A percentile compares a stretch with the other conserved stretches of the same genome.
Evolutionary conservation across 1,140 invertebrate genomes (phyloP).

Genomic region (Manduca sexta): DNA sequence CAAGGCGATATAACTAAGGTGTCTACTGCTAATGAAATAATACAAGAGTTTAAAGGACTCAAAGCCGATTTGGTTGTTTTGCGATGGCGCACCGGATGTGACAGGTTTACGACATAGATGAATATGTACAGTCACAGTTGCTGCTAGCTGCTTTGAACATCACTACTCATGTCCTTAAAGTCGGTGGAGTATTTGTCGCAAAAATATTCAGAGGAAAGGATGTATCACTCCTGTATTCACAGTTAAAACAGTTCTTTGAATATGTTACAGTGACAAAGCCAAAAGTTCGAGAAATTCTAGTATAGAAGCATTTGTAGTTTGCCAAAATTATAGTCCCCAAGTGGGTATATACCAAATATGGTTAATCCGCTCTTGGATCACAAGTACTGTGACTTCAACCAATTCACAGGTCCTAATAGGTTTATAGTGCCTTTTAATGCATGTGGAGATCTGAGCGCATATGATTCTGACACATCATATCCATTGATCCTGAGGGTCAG

Average conservation of each 20-base stretch:
- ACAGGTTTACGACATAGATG: conserved; percentile 98
- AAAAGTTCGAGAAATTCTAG: conserved; percentile 95
- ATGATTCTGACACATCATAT: conserved; percentile 93
- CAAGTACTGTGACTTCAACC: conserved; percentile 79
- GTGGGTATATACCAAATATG: conserved; percentile 90
- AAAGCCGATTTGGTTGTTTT: conserved; percentile 97
- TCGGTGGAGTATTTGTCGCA: conserved; percentile 93
- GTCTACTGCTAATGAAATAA: conserved; percentile 92
- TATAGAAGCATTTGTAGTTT: conserved; percentile 97
- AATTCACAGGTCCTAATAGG: conserved; percentile 79
- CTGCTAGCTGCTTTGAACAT: conserved; percentile 96
- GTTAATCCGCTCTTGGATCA: conserved; percentile 89
- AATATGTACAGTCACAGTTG: conserved; percentile 96
- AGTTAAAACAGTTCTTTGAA: conserved; percentile 93
- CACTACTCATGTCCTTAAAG: conserved; percentile 91
- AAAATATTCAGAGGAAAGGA: conserved; percentile 98
- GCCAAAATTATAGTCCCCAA: conserved; percentile 88
- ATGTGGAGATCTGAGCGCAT: conserved; percentile 93
- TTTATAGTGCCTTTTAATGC: conserved; percentile 93
- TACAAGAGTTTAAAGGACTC: conserved; percentile 90
- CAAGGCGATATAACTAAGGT: conserved; percentile 98
- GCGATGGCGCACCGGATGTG: conserved; percentile 99
- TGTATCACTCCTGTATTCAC: conserved; percentile 90
- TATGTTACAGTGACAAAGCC: conserved; percentile 94
- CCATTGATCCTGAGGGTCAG: conserved; percentile 75